Base-by-base conservation (phyloP, 1,140 invertebrate genomes). In the Drosophila kohkoa region DNA sequence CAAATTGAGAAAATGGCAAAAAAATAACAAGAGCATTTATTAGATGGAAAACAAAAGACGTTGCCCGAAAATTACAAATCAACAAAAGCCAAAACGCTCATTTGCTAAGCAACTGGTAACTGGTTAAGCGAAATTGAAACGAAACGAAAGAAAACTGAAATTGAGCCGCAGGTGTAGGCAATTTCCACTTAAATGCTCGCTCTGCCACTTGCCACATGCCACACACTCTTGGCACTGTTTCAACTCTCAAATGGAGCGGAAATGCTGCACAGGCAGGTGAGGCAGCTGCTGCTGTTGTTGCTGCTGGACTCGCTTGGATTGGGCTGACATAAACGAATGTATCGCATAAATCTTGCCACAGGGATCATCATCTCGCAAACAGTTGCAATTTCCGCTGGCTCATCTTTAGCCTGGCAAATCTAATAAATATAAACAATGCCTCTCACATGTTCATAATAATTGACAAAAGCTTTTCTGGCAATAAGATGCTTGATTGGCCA, bases 121-220 rank as follows among this genome's bases (percentile, higher is more conserved):
- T 79, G 82, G 74, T 87, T 86, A 69, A 41, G 13, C 32, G 32
- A 75, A 68, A 75, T 58, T 57, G 54, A 58, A 48, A 54, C 38
- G 20, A 41, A 55, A 52, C 30, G 32, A 32, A 38, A 76, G n/a
- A 55, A 89, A 89, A 89, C 3, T 89, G 81, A 89, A 89, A 89
- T 89, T 89, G 85, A 89, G 85, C 85, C 85, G 85, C 85, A 89
- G 85, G 85, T 89, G 85, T 85, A 89, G 85, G 85, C 85, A 89
- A 89, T 89, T 89, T 89, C 85, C 85, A 85, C 71, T 81, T 87
- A 89, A 89, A 85, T 87, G 85, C 78, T 81, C 65, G 64, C 72
- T 75, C 74, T 75, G 54, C 25, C 20, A 28, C 13, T 43, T 15
- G 43, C 46, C 28, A 7, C 43, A 28, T 46, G 41, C 49, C 49